Conservation (phyloP, 2,113 vertebrate species). For the Cyanistes caeruleus region DNA sequence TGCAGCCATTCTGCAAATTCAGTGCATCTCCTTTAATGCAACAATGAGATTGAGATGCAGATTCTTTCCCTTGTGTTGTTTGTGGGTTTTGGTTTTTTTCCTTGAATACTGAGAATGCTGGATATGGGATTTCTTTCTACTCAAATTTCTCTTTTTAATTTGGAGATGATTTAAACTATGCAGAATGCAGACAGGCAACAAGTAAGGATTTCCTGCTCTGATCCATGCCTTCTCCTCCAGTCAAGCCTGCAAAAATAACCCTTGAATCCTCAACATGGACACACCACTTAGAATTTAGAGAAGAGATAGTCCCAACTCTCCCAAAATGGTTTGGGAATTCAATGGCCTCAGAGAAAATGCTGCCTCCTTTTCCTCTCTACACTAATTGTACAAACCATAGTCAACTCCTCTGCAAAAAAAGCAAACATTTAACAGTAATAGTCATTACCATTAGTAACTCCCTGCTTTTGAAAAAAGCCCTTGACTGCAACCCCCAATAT, state of each 20-base stretch:
- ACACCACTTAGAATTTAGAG: neutral
- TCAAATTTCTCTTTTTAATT: slow-evolving; percentile 17
- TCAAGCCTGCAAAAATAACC: neutral
- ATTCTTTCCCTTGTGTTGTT: slow-evolving; percentile 9
- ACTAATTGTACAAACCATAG: neutral
- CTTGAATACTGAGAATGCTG: slow-evolving; percentile 57
- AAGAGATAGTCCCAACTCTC: neutral
- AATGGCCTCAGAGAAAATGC: neutral
- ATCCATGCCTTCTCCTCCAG: neutral
- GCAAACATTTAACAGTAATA: neutral
- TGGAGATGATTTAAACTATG: neutral
- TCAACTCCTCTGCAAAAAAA: neutral
- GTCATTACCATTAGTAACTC: neutral
- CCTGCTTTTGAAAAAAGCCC: neutral
- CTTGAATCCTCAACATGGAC: neutral
- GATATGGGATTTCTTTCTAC: slow-evolving; percentile 64
- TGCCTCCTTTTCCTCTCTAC: neutral
- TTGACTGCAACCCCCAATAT: neutral
- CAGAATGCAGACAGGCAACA: neutral
- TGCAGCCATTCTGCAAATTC: slow-evolving; percentile 53
- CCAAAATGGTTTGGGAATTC: neutral
- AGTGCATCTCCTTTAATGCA: slow-evolving; percentile 49
- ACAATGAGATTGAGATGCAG: slow-evolving; percentile 73
- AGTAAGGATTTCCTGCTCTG: neutral
- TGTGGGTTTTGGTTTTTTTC: neutral